Conservation (phyloP, 2,113 vertebrate genomes). For the Pomatorhinus ruficollis region DNA sequence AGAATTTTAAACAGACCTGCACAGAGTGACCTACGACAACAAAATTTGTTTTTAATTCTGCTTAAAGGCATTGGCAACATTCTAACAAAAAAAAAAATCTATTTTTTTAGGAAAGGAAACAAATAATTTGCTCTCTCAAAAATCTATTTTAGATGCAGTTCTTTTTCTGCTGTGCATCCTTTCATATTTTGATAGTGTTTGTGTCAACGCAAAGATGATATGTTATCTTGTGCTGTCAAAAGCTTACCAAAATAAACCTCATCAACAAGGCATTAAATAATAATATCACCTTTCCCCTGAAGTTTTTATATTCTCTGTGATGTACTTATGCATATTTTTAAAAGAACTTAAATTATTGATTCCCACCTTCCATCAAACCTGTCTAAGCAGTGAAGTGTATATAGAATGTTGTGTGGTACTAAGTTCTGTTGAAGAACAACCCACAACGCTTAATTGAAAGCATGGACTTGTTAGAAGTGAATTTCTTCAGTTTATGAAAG, state of each 20-base stretch:
- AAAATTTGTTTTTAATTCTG: slow-evolving; percentile 39
- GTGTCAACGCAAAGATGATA: slow-evolving; percentile 47
- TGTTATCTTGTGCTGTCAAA: slow-evolving; percentile 57
- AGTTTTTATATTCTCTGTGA: slow-evolving; percentile 65
- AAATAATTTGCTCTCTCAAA: neutral
- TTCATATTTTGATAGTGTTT: slow-evolving; percentile 56
- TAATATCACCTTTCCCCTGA: slow-evolving; percentile 61
- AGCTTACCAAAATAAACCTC: slow-evolving; percentile 68
- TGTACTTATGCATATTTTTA: slow-evolving; percentile 65
- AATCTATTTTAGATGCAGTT: slow-evolving; percentile 34
- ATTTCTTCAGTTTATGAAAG: neutral
- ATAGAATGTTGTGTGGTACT: neutral
- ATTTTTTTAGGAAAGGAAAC: neutral
- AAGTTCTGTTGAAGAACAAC: slow-evolving; percentile 13
- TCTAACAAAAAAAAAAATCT: slow-evolving; percentile 15
- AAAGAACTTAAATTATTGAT: slow-evolving; percentile 66
- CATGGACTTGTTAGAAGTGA: neutral
- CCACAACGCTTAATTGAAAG: neutral
- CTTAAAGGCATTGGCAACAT: slow-evolving; percentile 33
- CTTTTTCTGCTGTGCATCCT: slow-evolving; percentile 20
- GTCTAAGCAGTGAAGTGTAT: slow-evolving; percentile 46
- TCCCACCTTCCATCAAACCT: slow-evolving; percentile 49
- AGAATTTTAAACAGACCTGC: slow-evolving; percentile 30
- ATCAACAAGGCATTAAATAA: slow-evolving; percentile 68
- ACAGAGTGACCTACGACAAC: neutral